Conservation (phyloP, 2,113 vertebrate species). For the Mus musculus region DNA sequence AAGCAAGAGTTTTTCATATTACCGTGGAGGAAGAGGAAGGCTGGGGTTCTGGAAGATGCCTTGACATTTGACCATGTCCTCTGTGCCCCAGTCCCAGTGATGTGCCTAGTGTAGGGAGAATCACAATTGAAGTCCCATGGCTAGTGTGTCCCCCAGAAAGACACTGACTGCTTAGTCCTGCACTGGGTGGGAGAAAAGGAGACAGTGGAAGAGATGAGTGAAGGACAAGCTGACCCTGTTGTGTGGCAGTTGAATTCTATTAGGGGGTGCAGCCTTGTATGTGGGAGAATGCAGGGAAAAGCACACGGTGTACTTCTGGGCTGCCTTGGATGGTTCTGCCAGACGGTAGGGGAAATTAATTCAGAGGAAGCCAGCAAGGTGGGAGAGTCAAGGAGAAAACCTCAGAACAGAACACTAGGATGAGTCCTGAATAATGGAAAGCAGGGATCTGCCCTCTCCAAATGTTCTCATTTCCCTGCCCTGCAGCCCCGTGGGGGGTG, state of each 20-base stretch:
- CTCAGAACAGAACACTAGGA: background rate
- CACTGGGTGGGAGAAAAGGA: background rate
- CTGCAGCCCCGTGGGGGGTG: background rate
- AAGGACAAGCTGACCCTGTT: background rate
- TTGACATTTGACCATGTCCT: background rate
- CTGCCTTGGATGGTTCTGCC: slow-evolving; percentile 42
- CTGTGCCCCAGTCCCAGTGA: background rate
- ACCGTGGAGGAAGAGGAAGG: background rate
- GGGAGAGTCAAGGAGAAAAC: slow-evolving; percentile 58
- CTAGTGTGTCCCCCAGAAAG: background rate
- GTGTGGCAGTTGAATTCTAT: background rate
- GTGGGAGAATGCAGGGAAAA: slow-evolving; percentile 8
- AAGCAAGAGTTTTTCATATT: background rate
- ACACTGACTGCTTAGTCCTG: background rate
- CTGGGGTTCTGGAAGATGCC: background rate
- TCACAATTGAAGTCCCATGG: background rate
- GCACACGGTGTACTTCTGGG: slow-evolving; percentile 1
- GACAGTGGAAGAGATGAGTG: background rate
- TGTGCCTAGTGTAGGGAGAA: background rate
- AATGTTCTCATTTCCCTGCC: background rate
- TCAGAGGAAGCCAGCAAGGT: slow-evolving; percentile 63
- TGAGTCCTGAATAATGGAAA: slow-evolving; percentile 25
- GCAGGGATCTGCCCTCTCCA: background rate
- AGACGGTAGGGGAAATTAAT: slow-evolving; percentile 59
- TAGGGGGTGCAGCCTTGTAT: background rate